Conservation (phyloP, 2,113 vertebrate genomes). For the Pachypanchax playfairii region DNA sequence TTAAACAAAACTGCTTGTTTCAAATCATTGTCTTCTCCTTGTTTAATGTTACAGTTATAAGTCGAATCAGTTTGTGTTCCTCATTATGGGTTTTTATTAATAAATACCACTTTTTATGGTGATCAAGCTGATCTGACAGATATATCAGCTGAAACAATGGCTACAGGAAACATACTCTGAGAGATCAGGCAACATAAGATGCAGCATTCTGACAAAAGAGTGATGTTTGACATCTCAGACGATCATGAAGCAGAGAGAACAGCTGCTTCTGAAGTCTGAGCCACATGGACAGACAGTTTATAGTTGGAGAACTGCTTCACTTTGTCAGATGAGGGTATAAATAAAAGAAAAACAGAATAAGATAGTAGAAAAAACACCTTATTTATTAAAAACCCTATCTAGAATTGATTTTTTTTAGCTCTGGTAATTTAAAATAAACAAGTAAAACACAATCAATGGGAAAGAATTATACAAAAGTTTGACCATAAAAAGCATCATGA, state of each 20-base stretch:
- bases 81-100: too few relatives aligned
- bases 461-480: too few relatives aligned
- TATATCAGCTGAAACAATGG: background rate
- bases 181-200: background rate
- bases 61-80: too few relatives aligned
- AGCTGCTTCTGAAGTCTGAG: constrained; percentile 5
- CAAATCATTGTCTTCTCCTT: too few relatives aligned
- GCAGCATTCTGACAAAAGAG: constrained; percentile 11
- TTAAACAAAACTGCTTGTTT: too few relatives aligned
- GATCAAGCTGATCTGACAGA: background rate
- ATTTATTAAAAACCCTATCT: background rate
- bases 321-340: background rate
- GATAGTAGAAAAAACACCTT: background rate
- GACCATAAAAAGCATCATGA: background rate
- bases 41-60: too few relatives aligned
- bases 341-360: background rate
- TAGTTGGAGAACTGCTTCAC: constrained; percentile 38
- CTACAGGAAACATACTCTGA: background rate
- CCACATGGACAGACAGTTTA: constrained; percentile 18
- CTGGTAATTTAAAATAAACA: background rate
- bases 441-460: background rate
- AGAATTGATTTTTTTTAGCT: background rate
- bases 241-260: too few relatives aligned
- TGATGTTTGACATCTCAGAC: constrained; percentile 1
- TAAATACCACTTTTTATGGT: constrained; percentile 2